phyloP scores from a whole-genome alignment of 64 coral and sea anemone species.

The Montipora efflorescens region DNA sequence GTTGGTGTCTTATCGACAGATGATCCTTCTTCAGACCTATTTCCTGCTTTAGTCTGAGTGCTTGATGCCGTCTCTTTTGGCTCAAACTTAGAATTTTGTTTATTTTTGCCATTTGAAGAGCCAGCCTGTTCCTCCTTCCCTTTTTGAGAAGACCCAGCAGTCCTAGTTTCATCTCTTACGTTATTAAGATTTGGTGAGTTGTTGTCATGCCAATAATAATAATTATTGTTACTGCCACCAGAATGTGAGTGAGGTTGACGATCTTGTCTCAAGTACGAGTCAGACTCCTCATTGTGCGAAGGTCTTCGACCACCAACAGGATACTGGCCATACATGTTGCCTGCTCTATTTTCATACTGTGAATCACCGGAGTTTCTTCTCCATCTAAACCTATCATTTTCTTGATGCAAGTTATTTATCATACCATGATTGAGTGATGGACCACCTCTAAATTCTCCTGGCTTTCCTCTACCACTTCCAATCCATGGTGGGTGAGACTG shows the following conservation, averaged over 20 bases:
- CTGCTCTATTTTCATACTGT: not conserved
- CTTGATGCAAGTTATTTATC: not conserved
- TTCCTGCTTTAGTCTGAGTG: not conserved
- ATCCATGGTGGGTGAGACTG: not conserved
- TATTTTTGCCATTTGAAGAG: not conserved
- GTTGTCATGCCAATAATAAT: not conserved
- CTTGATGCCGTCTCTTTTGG: not conserved
- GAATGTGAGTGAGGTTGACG: not conserved
- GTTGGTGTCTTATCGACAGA: not conserved
- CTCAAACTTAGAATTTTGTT: not conserved
- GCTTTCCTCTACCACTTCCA: not conserved
- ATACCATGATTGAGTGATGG: not conserved
- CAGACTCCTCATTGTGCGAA: not conserved
- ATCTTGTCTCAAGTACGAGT: not conserved
- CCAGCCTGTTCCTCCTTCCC: not conserved
- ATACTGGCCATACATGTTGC: not conserved
- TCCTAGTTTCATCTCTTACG: not conserved
- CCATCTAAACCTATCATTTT: not conserved
- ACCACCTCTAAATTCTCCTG: constrained; percentile 11
- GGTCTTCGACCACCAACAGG: not conserved
- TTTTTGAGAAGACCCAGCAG: not conserved
- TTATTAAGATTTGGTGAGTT: not conserved
- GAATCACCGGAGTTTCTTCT: not conserved
- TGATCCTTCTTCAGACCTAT: not conserved
- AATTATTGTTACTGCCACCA: not conserved